phyloP scores from a whole-genome alignment of 2,797 vertebrate genomes.

The Gymnoscopelus braueri region DNA sequence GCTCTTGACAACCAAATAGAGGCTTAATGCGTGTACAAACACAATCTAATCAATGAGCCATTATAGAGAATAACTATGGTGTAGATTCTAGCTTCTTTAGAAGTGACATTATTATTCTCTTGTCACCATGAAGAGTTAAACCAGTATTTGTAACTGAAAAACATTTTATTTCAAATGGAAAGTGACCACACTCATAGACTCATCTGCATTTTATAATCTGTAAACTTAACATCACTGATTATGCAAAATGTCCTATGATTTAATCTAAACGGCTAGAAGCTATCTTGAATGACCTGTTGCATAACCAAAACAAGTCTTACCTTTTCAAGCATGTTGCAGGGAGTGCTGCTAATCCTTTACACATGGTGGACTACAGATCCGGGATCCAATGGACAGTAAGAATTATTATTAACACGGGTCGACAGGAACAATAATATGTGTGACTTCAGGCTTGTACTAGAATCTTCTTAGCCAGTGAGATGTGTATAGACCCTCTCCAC shows the following conservation, averaged over 20 bases:
- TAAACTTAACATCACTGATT: neutral
- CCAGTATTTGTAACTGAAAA: too few relatives aligned
- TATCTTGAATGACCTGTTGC: neutral
- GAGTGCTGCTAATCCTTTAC: slow-evolving; percentile 91
- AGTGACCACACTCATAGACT: neutral
- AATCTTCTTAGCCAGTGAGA: slow-evolving; percentile 40
- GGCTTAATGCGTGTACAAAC: neutral
- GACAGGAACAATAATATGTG: slow-evolving; percentile 7
- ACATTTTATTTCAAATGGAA: neutral
- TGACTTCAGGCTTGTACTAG: slow-evolving; percentile 13
- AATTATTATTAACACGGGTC: neutral
- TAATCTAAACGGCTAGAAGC: neutral
- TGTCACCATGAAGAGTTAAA: too few relatives aligned
- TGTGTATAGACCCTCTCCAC: slow-evolving; percentile 62
- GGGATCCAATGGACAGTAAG: slow-evolving; percentile 8
- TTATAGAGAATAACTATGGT: neutral
- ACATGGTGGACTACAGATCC: slow-evolving; percentile 83
- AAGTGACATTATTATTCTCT: neutral
- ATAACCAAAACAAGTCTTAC: slow-evolving; percentile 58
- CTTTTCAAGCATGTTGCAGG: slow-evolving; percentile 94
- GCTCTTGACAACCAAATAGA: neutral
- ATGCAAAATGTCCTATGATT: neutral
- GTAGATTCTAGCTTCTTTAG: neutral
- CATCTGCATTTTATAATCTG: neutral
- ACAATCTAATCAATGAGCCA: neutral